Evolutionary conservation across 1,140 invertebrate species (phyloP).

Genomic region (Theocolax elegans): DNA sequence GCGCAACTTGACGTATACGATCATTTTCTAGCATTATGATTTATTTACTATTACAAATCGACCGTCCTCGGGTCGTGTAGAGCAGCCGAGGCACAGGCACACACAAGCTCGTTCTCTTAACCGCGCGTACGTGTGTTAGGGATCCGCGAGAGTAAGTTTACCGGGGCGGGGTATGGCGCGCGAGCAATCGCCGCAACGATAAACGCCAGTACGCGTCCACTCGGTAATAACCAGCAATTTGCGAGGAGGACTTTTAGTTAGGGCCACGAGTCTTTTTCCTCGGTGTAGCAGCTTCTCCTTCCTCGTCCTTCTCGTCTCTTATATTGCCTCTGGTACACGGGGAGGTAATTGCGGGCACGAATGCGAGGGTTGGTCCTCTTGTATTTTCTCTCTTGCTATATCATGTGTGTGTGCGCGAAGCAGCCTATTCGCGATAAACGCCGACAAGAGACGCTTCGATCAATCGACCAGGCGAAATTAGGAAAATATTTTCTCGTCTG

Average conservation of each 20-base stretch:
- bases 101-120: background rate
- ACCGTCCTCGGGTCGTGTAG: background rate
- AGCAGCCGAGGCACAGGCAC: too few species aligned
- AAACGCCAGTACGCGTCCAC: conserved; percentile 50
- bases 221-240: conserved; percentile 65
- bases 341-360: conserved; percentile 16
- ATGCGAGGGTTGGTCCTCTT: background rate
- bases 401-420: too few species aligned
- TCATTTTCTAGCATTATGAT: conserved; percentile 12
- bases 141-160: background rate
- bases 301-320: conserved; percentile 9
- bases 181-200: conserved; percentile 54
- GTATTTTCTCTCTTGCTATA: too few species aligned
- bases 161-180: background rate
- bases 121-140: background rate
- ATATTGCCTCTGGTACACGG: conserved; percentile 10
- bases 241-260: conserved; percentile 61
- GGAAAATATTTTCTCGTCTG: background rate
- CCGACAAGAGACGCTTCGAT: background rate
- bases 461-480: conserved; percentile 14
- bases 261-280: conserved; percentile 47
- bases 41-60: conserved; percentile 31
- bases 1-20: background rate
- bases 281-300: background rate
- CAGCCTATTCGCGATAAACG: conserved; percentile 28